Conservation (phyloP, 2,113 vertebrate species). For the Antigone vipio region DNA sequence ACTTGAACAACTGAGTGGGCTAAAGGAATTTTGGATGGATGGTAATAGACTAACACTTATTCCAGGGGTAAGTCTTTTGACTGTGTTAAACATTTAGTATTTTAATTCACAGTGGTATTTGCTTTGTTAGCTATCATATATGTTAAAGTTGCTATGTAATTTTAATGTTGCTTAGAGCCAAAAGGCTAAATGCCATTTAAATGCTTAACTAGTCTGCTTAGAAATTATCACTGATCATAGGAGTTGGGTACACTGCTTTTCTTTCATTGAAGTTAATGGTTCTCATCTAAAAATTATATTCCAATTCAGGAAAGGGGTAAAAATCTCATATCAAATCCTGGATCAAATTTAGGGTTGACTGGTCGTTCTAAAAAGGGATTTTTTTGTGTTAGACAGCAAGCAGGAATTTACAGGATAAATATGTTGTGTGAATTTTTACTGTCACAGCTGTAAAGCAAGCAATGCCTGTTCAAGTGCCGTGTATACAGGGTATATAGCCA, state of each 20-base stretch:
- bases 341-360: background rate
- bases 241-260: background rate
- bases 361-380: background rate
- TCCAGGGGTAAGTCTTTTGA: conserved; percentile 86
- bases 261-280: background rate
- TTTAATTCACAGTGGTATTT: background rate
- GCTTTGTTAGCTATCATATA: background rate
- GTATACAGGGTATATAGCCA: background rate
- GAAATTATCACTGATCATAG: background rate
- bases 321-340: background rate
- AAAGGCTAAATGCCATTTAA: background rate
- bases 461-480: background rate
- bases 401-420: background rate
- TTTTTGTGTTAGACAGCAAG: background rate
- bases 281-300: background rate
- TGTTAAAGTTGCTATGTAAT: background rate
- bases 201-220: background rate
- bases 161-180: background rate
- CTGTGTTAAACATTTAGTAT: background rate
- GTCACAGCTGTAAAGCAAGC: background rate
- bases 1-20: conserved; percentile 91
- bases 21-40: conserved; percentile 99
- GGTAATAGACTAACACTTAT: conserved; percentile 94
- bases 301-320: background rate
- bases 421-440: background rate